Base-by-base conservation (phyloP, 2,113 vertebrate genomes). In the Speoplatyrhinus poulsoni region DNA sequence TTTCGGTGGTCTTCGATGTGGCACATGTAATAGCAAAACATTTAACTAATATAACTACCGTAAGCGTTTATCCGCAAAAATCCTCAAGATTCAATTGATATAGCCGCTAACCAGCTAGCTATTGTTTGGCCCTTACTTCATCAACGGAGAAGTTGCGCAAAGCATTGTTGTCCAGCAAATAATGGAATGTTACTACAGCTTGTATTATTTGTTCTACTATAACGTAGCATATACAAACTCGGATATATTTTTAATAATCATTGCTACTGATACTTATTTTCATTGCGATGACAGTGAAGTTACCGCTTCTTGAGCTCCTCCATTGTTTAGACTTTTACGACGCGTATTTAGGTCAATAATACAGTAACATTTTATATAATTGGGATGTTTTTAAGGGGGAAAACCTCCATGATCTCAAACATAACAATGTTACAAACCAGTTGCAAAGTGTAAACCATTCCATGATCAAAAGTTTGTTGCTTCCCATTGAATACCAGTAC, bases 51-150 rank as follows among this genome's bases (percentile, higher is more conserved):
- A 10, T 0, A n/a, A 32, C 3, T 17, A 0, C 13, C 33, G 46
- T 5, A 12, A 0, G 4, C 9, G 12, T 17, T 15, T 16, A 9
- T 9, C 17, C 8, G 47, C 11, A 49, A 49, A 33, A 17, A 70
- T 8, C 16, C 62, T 72, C 4, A 3, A 32, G 4, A 32, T 73
- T 70, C 55, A 19, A 16, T 9, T 32, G 68, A 76, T 66, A 67
- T 85, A 82, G 76, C 76, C 64, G 65, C 72, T 56, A 11, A 48
- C 12, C 61, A 64, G 82, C 82, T 85, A 80, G 83, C 88, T 61
- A 88, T 88, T 88, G 87, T 89, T 85, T 79, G 46, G 65, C 60
- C 72, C 84, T 78, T 72, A 46, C 62, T 33, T 59, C 33, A 70
- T 69, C 70, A 75, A 57, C 58, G 55, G 54, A 58, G 65, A 80